phyloP scores from a whole-genome alignment of 2,888 invertebrate species.

The Byasa hedistus region DNA sequence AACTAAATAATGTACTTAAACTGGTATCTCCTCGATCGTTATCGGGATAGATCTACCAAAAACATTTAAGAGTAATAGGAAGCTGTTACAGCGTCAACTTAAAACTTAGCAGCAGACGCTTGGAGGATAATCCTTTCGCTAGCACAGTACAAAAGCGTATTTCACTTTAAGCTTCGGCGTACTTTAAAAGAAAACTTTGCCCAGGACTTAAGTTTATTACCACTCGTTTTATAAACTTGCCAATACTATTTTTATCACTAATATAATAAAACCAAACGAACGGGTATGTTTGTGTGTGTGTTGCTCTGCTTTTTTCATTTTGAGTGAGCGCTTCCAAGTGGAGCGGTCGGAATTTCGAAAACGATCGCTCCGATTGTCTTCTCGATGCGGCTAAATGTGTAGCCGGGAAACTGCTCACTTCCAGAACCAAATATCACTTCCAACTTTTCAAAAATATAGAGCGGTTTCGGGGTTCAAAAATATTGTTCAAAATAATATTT shows the following conservation, averaged over 20 bases:
- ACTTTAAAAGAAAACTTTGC: conserved; percentile 3
- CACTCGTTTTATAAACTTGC: not conserved
- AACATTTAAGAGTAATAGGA: conserved; percentile 5
- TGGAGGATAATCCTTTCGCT: conserved; percentile 4
- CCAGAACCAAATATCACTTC: no score
- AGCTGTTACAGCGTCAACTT: conserved; percentile 1
- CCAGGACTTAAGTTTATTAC: not conserved
- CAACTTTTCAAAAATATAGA: no score
- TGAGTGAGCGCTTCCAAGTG: no score
- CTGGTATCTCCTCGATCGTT: not conserved
- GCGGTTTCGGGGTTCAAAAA: no score
- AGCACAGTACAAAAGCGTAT: conserved; percentile 3
- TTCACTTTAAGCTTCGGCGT: conserved; percentile 3
- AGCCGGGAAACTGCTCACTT: no score
- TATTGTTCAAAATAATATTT: no score
- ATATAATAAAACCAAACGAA: not conserved
- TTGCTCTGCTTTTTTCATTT: no score
- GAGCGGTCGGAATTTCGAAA: no score
- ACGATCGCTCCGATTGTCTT: no score
- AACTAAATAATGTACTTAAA: not conserved
- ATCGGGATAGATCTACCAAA: not conserved
- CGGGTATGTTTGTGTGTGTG: no score
- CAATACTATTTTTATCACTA: not conserved
- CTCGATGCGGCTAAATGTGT: no score
- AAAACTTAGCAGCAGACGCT: not conserved